phyloP scores from a whole-genome alignment of 2,797 vertebrate species.

The Acridotheres tristis region DNA sequence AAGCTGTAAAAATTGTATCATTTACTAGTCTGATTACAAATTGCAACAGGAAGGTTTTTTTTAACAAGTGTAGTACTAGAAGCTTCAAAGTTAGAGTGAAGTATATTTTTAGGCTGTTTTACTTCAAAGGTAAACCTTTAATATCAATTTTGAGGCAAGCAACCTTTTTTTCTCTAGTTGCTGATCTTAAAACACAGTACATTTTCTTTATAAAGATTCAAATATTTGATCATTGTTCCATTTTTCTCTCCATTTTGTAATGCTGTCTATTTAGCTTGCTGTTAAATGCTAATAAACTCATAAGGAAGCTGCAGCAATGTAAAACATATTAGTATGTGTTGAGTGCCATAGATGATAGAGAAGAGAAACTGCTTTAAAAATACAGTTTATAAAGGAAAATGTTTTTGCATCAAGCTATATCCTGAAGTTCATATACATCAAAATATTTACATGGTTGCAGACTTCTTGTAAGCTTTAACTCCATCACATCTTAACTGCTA shows the following conservation, averaged over 20 bases:
- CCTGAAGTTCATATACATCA: neutral
- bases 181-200: neutral
- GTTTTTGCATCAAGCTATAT: neutral
- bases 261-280: neutral
- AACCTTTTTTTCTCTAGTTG: neutral
- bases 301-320: neutral
- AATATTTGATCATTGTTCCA: neutral
- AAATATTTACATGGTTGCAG: neutral
- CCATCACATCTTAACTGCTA: neutral
- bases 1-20: conserved; percentile 61
- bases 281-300: neutral
- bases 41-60: neutral
- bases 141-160: neutral
- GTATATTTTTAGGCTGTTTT: neutral
- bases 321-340: neutral
- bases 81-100: neutral
- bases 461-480: neutral
- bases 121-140: neutral
- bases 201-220: neutral
- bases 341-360: neutral
- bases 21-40: neutral
- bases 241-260: neutral
- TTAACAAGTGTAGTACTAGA: neutral
- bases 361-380: neutral
- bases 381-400: neutral